Conservation (phyloP, 2,888 invertebrate genomes). For the Tanypteryx hageni region DNA sequence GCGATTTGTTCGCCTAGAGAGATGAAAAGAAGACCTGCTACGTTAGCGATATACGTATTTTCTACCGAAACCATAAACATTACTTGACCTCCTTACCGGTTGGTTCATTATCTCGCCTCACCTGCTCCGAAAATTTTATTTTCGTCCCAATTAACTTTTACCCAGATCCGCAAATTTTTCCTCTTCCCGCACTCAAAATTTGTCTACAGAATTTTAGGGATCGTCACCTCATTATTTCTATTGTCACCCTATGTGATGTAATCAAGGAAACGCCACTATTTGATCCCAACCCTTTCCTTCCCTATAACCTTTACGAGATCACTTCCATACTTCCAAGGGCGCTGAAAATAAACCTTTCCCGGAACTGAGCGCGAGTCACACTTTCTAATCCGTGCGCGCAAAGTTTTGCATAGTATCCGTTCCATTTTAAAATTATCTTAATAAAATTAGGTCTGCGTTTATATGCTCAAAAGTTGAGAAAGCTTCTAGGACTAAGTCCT, state of each 20-base stretch:
- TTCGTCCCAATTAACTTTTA: constrained; percentile 15
- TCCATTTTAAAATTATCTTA: too few relatives aligned
- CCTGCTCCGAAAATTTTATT: not conserved
- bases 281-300: not conserved
- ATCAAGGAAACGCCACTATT: not conserved
- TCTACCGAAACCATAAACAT: not conserved
- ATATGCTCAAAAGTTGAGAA: too few relatives aligned
- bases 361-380: too few relatives aligned
- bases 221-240: not conserved
- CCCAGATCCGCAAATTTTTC: not conserved
- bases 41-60: not conserved
- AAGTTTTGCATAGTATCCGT: too few relatives aligned
- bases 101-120: not conserved
- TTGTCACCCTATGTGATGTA: not conserved
- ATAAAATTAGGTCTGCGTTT: too few relatives aligned
- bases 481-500: too few relatives aligned
- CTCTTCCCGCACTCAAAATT: not conserved
- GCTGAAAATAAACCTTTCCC: not conserved
- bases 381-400: too few relatives aligned
- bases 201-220: not conserved
- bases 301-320: not conserved
- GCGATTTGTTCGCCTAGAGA: too few relatives aligned
- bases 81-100: not conserved
- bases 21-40: too few relatives aligned
- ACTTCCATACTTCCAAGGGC: not conserved